Evolutionary conservation across 1,140 invertebrate species (phyloP), one percentile per base, ranked within the genome.

Genomic region (Pseudomyrmex flavicornis): DNA sequence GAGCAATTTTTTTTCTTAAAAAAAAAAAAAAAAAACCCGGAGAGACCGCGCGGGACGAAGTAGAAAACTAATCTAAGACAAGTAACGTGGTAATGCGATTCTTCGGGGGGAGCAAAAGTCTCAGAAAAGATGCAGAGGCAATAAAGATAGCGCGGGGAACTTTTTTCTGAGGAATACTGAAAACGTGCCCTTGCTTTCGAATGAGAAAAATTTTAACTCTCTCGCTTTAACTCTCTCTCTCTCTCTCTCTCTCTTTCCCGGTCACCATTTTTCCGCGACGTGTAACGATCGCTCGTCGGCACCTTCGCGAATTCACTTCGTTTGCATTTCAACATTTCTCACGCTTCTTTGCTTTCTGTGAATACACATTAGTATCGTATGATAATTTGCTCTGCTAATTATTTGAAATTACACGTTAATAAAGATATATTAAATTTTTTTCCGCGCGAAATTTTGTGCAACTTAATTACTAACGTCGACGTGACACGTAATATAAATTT

Each of bases 61-160:
- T 68, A 66, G 50, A 59, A 80, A 80, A 84, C 86, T 88, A 88
- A 88, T 88, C 82, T 83, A 70, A 80, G 83, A 75, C 77, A 87
- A 87, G 86, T 87, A 88, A 80, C 73, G 82, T 63, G 44, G 44
- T 63, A 77, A 74, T 73, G 74, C 50, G 73, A 82, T 86, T 83
- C 82, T 83, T 84, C 54, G 35, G 35, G 35, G 20, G 65, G 54
- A 72, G 66, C 54, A 80, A 35, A 80, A 80, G 76, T 80, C 35
- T 35, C 76, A 80, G 66, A 80, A 80, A 80, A 80, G 76, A 80
- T 80, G 76, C 76, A 80, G 76, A 62, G 66, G 65, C 83, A 83
- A 85, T 85, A 85, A 85, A 80, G 74, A 73, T 66, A 66, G 75
- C 68, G 68, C 56, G 22, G 58, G 48, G 59, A 82, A 52, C 76